Conservation (phyloP, 1,140 invertebrate genomes). For the Drosophila ananassae region DNA sequence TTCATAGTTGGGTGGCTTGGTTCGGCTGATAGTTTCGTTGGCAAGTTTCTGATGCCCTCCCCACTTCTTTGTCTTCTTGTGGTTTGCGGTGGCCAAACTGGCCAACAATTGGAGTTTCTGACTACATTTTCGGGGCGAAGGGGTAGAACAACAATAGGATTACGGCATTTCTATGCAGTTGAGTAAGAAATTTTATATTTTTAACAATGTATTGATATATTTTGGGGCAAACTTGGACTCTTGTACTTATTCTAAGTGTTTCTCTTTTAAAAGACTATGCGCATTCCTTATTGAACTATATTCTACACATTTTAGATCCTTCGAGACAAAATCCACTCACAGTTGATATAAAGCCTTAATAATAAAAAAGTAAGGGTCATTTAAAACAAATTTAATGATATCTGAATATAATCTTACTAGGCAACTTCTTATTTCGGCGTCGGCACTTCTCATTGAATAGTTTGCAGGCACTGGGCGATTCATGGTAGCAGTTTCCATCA, state of each 20-base stretch:
- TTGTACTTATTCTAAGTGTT: neutral
- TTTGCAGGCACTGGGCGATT: neutral
- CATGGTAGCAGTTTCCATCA: constrained; percentile 5
- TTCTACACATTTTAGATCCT: neutral
- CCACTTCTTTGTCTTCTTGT: constrained; percentile 15
- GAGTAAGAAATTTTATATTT: neutral
- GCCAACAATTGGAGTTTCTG: constrained; percentile 7
- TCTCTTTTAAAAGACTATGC: neutral
- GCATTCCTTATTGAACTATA: neutral
- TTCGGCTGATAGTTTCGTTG: constrained; percentile 7
- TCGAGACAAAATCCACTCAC: neutral
- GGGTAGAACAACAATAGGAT: constrained; percentile 5
- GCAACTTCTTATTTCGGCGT: neutral
- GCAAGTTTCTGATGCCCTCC: neutral
- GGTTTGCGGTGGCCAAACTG: constrained; percentile 29
- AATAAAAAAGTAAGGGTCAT: neutral
- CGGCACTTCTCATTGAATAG: constrained; percentile 5
- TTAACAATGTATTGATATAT: neutral
- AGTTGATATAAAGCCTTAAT: neutral
- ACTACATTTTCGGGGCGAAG: neutral
- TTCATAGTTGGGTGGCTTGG: constrained; percentile 60
- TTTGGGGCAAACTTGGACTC: too few species aligned
- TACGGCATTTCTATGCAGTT: constrained; percentile 5
- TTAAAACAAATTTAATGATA: neutral
- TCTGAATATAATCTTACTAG: neutral